Percentiles rank a stretch among this genome's conserved stretches.
Evolutionary conservation across 2,888 invertebrate species (phyloP).

Genomic region (Antheraea assamensis): DNA sequence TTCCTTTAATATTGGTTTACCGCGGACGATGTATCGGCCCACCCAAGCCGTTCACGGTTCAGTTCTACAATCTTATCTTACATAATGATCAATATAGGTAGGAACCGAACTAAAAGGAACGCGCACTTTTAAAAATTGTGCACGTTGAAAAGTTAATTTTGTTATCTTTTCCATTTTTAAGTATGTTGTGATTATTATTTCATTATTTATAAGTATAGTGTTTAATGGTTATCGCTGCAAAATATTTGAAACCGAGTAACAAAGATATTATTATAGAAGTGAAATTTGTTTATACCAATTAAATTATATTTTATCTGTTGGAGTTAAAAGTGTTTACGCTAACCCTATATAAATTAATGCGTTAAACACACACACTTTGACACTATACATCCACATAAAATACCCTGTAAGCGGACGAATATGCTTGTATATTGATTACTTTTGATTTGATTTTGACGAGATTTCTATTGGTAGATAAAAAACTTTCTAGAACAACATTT

Average conservation of each 20-base stretch:
- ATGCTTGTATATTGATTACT: not conserved
- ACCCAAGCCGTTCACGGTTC: slow-evolving; percentile 65
- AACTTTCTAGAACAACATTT: too few relatives aligned
- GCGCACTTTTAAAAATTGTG: slow-evolving; percentile 14
- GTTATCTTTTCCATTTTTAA: slow-evolving; percentile 17
- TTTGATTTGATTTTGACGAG: too few relatives aligned
- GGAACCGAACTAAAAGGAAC: slow-evolving; percentile 14
- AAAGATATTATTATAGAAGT: not conserved
- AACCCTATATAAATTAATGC: not conserved
- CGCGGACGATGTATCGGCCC: slow-evolving; percentile 58
- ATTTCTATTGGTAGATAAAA: too few relatives aligned
- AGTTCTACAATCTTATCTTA: slow-evolving; percentile 71
- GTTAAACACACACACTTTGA: not conserved
- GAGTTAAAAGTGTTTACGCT: not conserved
- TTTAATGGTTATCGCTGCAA: not conserved
- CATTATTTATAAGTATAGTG: not conserved
- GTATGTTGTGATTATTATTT: not conserved
- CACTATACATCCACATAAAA: not conserved
- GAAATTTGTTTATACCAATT: not conserved
- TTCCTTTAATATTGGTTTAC: slow-evolving; percentile 54
- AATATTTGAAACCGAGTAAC: not conserved
- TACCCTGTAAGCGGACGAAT: not conserved
- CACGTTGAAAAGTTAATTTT: slow-evolving; percentile 20
- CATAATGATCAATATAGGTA: slow-evolving; percentile 60
- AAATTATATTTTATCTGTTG: not conserved